Evolutionary conservation across 1,140 invertebrate species (phyloP).

Genomic region (Drosophila erecta): DNA sequence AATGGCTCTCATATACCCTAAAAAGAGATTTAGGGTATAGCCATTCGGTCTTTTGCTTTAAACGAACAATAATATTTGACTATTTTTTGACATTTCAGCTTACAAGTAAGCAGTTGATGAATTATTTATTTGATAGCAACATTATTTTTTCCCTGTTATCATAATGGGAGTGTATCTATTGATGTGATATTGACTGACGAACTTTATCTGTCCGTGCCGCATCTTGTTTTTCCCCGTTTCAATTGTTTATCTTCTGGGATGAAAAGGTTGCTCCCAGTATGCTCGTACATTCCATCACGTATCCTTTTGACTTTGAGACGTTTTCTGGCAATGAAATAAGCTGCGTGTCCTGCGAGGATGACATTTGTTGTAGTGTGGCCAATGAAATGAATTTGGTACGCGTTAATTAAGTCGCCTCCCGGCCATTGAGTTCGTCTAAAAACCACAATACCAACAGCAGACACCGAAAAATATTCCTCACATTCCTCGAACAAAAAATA

Average conservation of each 20-base stretch:
- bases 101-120: too few species aligned
- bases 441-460: background rate
- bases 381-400: constrained; percentile 68
- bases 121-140: too few species aligned
- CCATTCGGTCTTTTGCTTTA: too few species aligned
- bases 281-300: constrained; percentile 43
- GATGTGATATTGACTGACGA: background rate
- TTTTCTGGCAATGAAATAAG: constrained; percentile 32
- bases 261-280: constrained; percentile 23
- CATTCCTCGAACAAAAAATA: too few species aligned
- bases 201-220: background rate
- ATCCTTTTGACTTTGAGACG: constrained; percentile 42
- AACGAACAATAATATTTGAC: too few species aligned
- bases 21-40: background rate
- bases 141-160: too few species aligned
- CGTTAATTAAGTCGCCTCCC: constrained; percentile 70
- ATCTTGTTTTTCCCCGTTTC: background rate
- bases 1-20: constrained; percentile 25
- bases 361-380: constrained; percentile 51
- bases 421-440: constrained; percentile 3
- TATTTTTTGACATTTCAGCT: too few species aligned
- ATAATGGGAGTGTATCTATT: constrained; percentile 6
- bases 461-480: background rate
- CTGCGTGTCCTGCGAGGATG: constrained; percentile 41
- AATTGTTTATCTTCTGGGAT: constrained; percentile 31